Evolutionary conservation across 2,797 vertebrate genomes (phyloP).

Genomic region (Urophycis tenuis): DNA sequence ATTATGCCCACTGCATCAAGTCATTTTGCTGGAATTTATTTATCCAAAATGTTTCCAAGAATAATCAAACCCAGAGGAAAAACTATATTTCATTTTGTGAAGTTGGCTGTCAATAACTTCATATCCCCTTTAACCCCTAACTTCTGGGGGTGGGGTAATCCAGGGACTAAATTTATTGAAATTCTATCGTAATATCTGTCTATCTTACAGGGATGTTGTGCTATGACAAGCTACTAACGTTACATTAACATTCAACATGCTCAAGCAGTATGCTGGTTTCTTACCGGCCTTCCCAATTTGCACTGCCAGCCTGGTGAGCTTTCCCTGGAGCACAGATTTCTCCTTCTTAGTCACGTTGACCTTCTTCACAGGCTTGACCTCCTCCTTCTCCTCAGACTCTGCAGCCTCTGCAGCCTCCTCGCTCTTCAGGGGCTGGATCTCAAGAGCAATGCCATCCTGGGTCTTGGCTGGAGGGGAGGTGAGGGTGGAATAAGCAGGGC

Average conservation of each 20-base stretch:
- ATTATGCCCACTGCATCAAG: neutral
- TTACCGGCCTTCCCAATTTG: conserved; percentile 96
- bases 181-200: too few relatives aligned
- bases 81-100: too few relatives aligned
- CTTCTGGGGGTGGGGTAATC: too few relatives aligned
- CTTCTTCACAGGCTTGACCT: conserved; percentile 78
- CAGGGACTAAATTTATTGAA: too few relatives aligned
- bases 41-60: too few relatives aligned
- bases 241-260: too few relatives aligned
- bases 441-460: conserved; percentile 91
- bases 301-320: conserved; percentile 88
- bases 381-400: conserved; percentile 78
- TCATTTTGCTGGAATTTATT: neutral
- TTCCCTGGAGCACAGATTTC: conserved; percentile 96
- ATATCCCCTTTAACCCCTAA: too few relatives aligned
- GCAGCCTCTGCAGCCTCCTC: conserved; percentile 81
- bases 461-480: conserved; percentile 78
- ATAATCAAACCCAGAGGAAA: neutral
- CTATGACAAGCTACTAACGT: too few relatives aligned
- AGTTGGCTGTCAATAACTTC: too few relatives aligned
- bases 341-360: conserved; percentile 90
- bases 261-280: conserved; percentile 18
- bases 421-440: conserved; percentile 96
- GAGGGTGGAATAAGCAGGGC: conserved; percentile 1
- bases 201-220: too few relatives aligned